phyloP scores from a whole-genome alignment of 2,797 vertebrate genomes.

The Karalla daura region DNA sequence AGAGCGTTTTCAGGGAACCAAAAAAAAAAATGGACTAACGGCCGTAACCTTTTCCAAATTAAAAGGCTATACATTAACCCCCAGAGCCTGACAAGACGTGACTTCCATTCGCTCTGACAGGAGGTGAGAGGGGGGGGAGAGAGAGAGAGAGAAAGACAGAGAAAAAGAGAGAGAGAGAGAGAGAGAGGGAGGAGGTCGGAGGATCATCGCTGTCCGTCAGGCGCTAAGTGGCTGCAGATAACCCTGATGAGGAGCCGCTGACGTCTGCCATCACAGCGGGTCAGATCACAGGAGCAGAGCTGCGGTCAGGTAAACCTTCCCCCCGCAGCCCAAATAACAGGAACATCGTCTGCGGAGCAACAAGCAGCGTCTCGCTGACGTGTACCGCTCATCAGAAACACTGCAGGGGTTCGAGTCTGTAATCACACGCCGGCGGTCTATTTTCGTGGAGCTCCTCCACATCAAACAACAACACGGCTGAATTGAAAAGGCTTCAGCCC shows the following conservation, averaged over 20 bases:
- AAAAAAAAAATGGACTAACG: slow-evolving; percentile 30
- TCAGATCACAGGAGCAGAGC: slow-evolving; percentile 35
- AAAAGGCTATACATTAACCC: slow-evolving; percentile 76
- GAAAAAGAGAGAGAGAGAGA: no score
- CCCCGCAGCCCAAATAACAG: slow-evolving; percentile 30
- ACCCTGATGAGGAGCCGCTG: slow-evolving; percentile 60
- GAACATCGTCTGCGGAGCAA: slow-evolving; percentile 17
- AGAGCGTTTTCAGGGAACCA: slow-evolving; percentile 22
- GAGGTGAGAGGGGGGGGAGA: slow-evolving; percentile 32
- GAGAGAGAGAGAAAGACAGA: slow-evolving; percentile 41
- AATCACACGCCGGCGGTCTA: slow-evolving; percentile 33
- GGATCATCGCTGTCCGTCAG: slow-evolving; percentile 56
- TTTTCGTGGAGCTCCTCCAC: slow-evolving; percentile 2
- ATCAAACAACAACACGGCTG: slow-evolving; percentile 11
- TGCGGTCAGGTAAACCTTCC: slow-evolving; percentile 41
- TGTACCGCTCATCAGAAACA: slow-evolving; percentile 43
- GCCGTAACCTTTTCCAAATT: slow-evolving; percentile 60
- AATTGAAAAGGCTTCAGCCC: slow-evolving; percentile 3
- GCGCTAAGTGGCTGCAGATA: slow-evolving; percentile 62
- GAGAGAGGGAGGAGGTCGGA: slow-evolving; percentile 42
- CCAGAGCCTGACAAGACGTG: slow-evolving; percentile 51
- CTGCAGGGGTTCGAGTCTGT: slow-evolving; percentile 33
- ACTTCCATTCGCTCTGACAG: slow-evolving; percentile 64
- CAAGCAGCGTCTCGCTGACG: slow-evolving; percentile 11
- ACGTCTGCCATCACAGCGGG: slow-evolving; percentile 12